Percentiles rank a stretch among this genome's conserved stretches.
Evolutionary conservation across 2,888 invertebrate species (phyloP).

Genomic region (Drosophila merina): DNA sequence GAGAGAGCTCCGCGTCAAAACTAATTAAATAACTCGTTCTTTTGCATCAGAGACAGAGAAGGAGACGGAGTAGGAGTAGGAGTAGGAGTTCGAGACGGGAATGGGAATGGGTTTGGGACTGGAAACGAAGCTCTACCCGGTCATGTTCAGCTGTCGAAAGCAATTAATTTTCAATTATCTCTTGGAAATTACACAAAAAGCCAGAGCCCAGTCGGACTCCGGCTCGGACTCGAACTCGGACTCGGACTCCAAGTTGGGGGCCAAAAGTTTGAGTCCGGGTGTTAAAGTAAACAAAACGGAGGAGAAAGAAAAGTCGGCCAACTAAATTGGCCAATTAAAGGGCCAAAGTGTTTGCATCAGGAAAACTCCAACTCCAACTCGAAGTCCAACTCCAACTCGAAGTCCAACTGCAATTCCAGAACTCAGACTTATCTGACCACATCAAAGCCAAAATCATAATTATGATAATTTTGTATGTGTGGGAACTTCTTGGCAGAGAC

Average conservation of each 20-base stretch:
- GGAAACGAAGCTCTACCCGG: conserved; percentile 22
- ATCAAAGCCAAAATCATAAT: conserved; percentile 18
- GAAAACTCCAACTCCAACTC: background rate
- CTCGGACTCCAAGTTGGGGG: conserved; percentile 21
- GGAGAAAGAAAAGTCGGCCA: conserved; percentile 49
- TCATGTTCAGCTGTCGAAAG: conserved; percentile 72
- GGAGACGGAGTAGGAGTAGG: background rate
- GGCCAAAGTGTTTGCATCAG: conserved; percentile 49
- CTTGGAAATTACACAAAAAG: conserved; percentile 53
- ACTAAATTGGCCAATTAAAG: conserved; percentile 71
- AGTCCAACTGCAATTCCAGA: no score
- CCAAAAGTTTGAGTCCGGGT: conserved; percentile 36
- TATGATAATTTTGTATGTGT: conserved; percentile 10
- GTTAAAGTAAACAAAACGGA: conserved; percentile 57
- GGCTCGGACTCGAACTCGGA: background rate
- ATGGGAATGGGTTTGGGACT: background rate
- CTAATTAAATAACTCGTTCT: conserved; percentile 76
- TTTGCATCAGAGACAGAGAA: conserved; percentile 22
- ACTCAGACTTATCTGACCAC: background rate
- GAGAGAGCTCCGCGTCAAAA: conserved; percentile 65
- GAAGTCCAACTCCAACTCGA: background rate
- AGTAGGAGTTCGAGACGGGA: background rate
- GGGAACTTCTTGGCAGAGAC: background rate
- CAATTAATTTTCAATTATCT: conserved; percentile 78
- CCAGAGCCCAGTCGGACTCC: conserved; percentile 15